Conservation (phyloP, 2,797 vertebrate species). For the Anguilla megastoma region DNA sequence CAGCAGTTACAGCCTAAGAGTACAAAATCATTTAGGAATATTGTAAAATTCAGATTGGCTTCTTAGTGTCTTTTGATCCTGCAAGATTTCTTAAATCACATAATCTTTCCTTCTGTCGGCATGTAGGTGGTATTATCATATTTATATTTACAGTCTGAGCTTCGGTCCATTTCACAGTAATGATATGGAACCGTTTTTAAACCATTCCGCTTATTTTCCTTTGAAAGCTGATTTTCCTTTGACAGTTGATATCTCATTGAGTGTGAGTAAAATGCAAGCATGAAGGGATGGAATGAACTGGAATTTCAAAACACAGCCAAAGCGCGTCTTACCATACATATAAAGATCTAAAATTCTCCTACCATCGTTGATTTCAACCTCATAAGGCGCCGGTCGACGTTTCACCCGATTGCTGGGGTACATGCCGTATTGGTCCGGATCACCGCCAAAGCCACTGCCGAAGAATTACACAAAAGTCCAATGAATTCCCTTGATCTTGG, state of each 20-base stretch:
- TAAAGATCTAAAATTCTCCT: slow-evolving; percentile 49
- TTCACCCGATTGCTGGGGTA: slow-evolving; percentile 78
- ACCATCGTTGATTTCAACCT: slow-evolving; percentile 85
- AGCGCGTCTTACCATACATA: slow-evolving; percentile 36
- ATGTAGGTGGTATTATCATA: not conserved
- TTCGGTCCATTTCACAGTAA: not conserved
- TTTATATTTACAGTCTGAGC: not conserved
- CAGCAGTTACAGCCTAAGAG: not conserved
- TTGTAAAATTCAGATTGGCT: not conserved
- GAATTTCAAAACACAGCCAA: slow-evolving; percentile 32
- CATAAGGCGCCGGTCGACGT: slow-evolving; percentile 81
- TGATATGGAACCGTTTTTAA: not conserved
- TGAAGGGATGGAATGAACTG: not conserved
- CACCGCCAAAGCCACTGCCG: slow-evolving; percentile 77
- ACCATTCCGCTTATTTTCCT: not conserved
- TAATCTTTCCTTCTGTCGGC: not conserved
- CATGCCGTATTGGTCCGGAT: slow-evolving; percentile 81
- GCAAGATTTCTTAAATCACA: not conserved
- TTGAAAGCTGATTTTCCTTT: not conserved
- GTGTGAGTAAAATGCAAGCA: not conserved
- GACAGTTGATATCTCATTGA: not conserved
- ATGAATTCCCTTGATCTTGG: not conserved
- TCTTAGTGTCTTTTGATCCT: not conserved
- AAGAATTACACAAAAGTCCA: slow-evolving; percentile 25
- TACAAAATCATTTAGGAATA: not conserved